Conservation (phyloP, 2,888 invertebrate genomes). For the Chalcosyrphus nemorum region DNA sequence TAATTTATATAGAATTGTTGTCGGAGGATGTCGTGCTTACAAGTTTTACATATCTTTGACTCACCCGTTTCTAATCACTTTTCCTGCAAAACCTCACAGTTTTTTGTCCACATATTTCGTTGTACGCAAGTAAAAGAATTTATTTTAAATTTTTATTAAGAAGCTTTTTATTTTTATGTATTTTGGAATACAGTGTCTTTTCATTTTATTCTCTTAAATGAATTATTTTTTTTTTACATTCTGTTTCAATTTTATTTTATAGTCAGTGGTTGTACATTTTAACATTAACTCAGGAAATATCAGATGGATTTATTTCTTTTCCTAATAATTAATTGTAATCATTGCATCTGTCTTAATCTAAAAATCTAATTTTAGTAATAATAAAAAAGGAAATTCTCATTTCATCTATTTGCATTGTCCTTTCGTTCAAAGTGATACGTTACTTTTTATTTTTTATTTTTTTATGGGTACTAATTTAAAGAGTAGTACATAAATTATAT, state of each 20-base stretch:
- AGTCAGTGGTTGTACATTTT: slow-evolving; percentile 64
- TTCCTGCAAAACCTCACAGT: too few relatives aligned
- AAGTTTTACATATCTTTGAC: too few relatives aligned
- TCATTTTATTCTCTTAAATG: slow-evolving; percentile 46
- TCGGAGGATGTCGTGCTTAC: too few relatives aligned
- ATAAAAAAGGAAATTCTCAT: slow-evolving; percentile 27
- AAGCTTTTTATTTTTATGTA: slow-evolving; percentile 68
- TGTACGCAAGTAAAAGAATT: too few relatives aligned
- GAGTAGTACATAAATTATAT: slow-evolving; percentile 36
- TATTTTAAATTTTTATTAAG: slow-evolving; percentile 51
- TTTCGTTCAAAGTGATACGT: neutral
- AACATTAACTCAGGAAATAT: slow-evolving; percentile 64
- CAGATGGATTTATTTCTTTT: slow-evolving; percentile 46
- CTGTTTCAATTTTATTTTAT: slow-evolving; percentile 40
- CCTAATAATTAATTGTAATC: slow-evolving; percentile 39
- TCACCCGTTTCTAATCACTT: too few relatives aligned
- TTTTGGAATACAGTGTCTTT: slow-evolving; percentile 57
- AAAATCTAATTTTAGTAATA: slow-evolving; percentile 44
- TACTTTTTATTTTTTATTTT: slow-evolving; percentile 5
- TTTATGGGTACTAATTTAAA: slow-evolving; percentile 18
- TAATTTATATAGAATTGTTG: too few relatives aligned
- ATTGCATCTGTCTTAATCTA: slow-evolving; percentile 36
- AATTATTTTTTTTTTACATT: slow-evolving; percentile 56
- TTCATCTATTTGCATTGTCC: slow-evolving; percentile 41
- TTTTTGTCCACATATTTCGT: too few relatives aligned